These are phyloP conservation scores for Caenorhabditis tropicalis DNA, from an alignment of 1,140 invertebrate species.

Conservation along the genomic window DNA sequence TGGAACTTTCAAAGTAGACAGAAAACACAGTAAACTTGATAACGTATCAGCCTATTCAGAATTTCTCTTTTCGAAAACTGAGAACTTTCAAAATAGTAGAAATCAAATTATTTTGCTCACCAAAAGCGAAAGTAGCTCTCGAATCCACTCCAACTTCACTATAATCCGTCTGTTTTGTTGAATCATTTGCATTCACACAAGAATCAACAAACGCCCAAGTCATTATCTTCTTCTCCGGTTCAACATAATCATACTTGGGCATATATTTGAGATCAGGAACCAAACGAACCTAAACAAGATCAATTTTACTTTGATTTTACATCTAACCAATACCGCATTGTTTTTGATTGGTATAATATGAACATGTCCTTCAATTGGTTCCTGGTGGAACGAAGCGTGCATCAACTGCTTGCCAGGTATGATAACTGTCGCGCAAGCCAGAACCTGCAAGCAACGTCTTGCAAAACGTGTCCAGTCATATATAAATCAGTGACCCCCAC, in stretches of 20 bases:
- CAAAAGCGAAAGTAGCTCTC: slow-evolving; percentile 14
- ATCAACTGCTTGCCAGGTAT: slow-evolving; percentile 40
- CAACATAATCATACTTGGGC: slow-evolving; percentile 21
- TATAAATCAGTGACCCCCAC: not conserved
- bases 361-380: slow-evolving; percentile 51
- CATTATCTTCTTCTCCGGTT: slow-evolving; percentile 41
- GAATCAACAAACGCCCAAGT: slow-evolving; percentile 40
- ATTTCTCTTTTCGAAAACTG: not conserved
- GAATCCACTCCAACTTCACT: slow-evolving; percentile 41
- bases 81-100: too few species aligned
- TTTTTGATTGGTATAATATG: slow-evolving; percentile 49
- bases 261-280: slow-evolving; percentile 45
- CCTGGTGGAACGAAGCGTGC: slow-evolving; percentile 41
- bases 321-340: slow-evolving; percentile 4
- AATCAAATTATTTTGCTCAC: too few species aligned
- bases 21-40: not conserved
- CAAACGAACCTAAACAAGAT: slow-evolving; percentile 17
- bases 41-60: not conserved
- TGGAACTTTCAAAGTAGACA: not conserved
- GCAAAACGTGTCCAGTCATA: not conserved
- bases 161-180: not conserved
- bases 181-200: slow-evolving; percentile 10
- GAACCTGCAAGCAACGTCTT: slow-evolving; percentile 35
- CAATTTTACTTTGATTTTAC: too few species aligned
- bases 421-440: slow-evolving; percentile 46